phyloP scores from a whole-genome alignment of 2,888 invertebrate genomes.

The Digitonthophagus gazella region DNA sequence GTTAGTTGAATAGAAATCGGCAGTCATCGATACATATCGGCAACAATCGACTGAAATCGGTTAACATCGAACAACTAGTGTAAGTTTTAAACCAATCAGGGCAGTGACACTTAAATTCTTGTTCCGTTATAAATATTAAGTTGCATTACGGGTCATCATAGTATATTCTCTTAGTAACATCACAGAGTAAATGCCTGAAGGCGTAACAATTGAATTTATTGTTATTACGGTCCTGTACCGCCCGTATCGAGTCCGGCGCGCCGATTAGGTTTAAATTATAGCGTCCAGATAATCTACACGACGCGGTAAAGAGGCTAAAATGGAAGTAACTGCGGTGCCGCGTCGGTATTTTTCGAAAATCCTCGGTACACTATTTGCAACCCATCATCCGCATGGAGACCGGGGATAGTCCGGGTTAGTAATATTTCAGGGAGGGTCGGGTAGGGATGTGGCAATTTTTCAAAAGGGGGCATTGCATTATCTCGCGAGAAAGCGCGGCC shows the following conservation, averaged over 20 bases:
- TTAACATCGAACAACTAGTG: too few relatives aligned
- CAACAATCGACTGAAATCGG: too few relatives aligned
- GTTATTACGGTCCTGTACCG: neutral
- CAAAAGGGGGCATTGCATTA: neutral
- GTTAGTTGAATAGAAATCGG: too few relatives aligned
- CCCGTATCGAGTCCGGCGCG: neutral
- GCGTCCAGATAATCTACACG: neutral
- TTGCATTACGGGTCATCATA: too few relatives aligned
- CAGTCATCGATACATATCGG: too few relatives aligned
- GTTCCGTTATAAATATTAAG: too few relatives aligned
- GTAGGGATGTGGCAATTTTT: neutral
- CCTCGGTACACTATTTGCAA: neutral
- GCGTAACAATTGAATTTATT: neutral
- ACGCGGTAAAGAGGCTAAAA: neutral
- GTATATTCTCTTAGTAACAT: too few relatives aligned
- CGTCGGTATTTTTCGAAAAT: slow-evolving; percentile 6
- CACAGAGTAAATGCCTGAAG: neutral
- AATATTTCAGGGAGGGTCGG: neutral
- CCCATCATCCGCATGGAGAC: neutral
- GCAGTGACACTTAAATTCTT: too few relatives aligned
- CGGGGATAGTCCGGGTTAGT: neutral
- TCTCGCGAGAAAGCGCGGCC: slow-evolving; percentile 7
- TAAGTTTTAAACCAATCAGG: too few relatives aligned
- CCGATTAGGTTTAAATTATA: neutral
- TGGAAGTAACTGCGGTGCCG: neutral